These are phyloP conservation scores for Henricia sp. DNA, from an alignment of 53 echinoderm and acorn worm genomes.

Conservation along the genomic window DNA sequence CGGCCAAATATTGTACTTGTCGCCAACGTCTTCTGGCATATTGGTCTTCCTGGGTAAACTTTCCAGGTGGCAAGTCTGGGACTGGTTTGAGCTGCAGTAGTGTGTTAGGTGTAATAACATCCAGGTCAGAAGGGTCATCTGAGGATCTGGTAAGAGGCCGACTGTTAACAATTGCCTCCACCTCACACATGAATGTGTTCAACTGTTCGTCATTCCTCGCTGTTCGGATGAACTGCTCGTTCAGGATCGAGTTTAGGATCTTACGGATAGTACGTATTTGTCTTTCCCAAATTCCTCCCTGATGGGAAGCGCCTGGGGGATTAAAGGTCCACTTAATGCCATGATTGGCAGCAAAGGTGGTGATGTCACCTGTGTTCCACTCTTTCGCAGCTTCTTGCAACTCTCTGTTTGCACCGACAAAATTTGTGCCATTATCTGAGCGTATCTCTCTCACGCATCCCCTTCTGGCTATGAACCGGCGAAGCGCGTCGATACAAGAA, in stretches of 20 bases:
- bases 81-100: slow-evolving; percentile 44
- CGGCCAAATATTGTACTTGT: slow-evolving; percentile 61
- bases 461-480: slow-evolving; percentile 60
- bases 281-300: slow-evolving; percentile 71
- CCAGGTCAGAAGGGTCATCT: slow-evolving; percentile 61
- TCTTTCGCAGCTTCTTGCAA: slow-evolving; percentile 53
- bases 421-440: slow-evolving; percentile 76
- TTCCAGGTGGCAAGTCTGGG: slow-evolving; percentile 23
- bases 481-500: slow-evolving; percentile 64
- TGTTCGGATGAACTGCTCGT: slow-evolving; percentile 71
- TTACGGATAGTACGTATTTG: slow-evolving; percentile 64
- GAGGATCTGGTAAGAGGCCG: slow-evolving; percentile 54
- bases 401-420: slow-evolving; percentile 69
- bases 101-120: slow-evolving; percentile 54
- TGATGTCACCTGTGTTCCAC: slow-evolving; percentile 31
- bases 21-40: slow-evolving; percentile 53
- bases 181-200: slow-evolving; percentile 68
- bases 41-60: slow-evolving; percentile 35
- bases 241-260: slow-evolving; percentile 62
- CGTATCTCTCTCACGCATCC: slow-evolving; percentile 57
- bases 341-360: slow-evolving; percentile 30
- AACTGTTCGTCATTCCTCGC: slow-evolving; percentile 62
- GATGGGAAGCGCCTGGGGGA: slow-evolving; percentile 65
- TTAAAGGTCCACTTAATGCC: slow-evolving; percentile 67
- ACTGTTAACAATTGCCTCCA: slow-evolving; percentile 71